phyloP scores from a whole-genome alignment of 35 echinoderm and acorn worm genomes.

The Lytechinus pictus region DNA sequence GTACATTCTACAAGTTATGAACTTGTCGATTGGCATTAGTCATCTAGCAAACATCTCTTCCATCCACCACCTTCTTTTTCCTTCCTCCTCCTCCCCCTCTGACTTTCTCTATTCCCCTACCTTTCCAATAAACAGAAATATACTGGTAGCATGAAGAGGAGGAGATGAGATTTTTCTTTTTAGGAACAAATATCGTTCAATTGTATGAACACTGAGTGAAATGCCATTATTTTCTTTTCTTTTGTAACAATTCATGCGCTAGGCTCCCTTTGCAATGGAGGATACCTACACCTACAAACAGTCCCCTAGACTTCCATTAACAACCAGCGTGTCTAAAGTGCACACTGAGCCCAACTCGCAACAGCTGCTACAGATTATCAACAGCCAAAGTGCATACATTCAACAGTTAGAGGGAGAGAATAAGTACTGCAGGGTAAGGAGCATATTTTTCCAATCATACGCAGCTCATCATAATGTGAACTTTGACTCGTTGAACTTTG shows the following conservation, averaged over 20 bases:
- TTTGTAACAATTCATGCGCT: not conserved
- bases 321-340: not conserved
- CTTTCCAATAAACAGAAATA: too few species aligned
- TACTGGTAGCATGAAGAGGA: too few species aligned
- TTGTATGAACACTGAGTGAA: too few species aligned
- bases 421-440: slow-evolving; percentile 84
- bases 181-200: too few species aligned
- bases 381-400: slow-evolving; percentile 89
- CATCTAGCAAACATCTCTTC: not conserved
- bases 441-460: not conserved
- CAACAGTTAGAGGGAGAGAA: slow-evolving; percentile 94
- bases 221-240: not conserved
- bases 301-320: slow-evolving; percentile 4
- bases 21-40: too few species aligned
- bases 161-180: too few species aligned
- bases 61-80: not conserved
- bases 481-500: too few species aligned
- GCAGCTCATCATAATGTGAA: too few species aligned
- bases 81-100: not conserved
- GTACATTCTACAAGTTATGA: too few species aligned
- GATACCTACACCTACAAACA: slow-evolving; percentile 6
- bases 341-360: slow-evolving; percentile 61
- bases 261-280: slow-evolving; percentile 26
- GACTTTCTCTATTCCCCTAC: too few species aligned
- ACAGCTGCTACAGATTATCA: slow-evolving; percentile 80